Base-by-base conservation (phyloP, 2,797 vertebrate genomes). In the Petrocephalus schoutedeni region DNA sequence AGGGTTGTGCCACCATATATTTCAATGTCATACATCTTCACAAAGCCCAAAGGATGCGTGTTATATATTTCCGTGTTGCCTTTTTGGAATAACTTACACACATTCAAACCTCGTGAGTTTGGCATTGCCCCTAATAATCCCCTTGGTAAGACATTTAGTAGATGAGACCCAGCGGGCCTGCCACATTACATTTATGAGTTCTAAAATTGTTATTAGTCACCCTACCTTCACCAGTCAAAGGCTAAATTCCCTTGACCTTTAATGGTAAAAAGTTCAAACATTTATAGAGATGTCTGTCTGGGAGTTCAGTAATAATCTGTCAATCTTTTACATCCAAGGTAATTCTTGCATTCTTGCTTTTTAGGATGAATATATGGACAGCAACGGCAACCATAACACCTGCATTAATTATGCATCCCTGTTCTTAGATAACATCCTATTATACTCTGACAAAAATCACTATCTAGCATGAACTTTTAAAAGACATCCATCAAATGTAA, bases 131-230 rank as follows among this genome's bases (percentile, higher is more conserved):
- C 21, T 84, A 84, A 51, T 6, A 23, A 28, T 51, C 23, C 41
- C 51, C 85, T 89, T 53, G 89, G 85, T 90, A 89, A 90, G 89
- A 89, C 77, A 87, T 89, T 10, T 87, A 41, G 58, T 80, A 89
- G 89, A 89, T 89, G 86, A 90, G 86, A 84, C 90, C 88, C 89
- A 28, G 3, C 58, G 86, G 89, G 89, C 51, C 49, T 32, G 83
- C 82, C 53, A 23, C 61, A 49, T 36, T 53, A 41, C 84, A 61
- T 41, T 86, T 71, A 85, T 57, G 82, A 86, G 85, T 86, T 85
- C 74, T 32, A 74, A 67, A 74, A 58, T 77, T 57, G 67, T 88
- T 74, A 86, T 88, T 86, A 88, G 85, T 88, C 45, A 58, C 53
- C 84, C 16, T 36, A 61, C 51, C 28, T 28, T 36, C 59, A 85